These are phyloP conservation scores for Tyrannus savana DNA, from an alignment of 2,113 vertebrate species.

Conservation along the genomic window DNA sequence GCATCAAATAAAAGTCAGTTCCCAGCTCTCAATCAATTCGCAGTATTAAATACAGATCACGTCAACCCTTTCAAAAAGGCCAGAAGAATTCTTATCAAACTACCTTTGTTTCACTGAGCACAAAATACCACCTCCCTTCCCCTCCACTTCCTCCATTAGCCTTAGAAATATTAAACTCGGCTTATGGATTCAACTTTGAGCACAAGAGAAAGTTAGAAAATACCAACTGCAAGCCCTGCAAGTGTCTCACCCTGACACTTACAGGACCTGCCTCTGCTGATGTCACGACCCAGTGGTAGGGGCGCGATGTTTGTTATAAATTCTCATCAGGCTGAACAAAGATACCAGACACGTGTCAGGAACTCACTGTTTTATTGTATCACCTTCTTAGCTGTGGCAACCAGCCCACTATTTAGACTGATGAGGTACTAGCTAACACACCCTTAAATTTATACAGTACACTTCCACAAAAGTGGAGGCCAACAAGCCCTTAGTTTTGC, in stretches of 20 bases:
- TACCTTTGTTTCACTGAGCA: neutral
- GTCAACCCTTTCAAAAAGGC: neutral
- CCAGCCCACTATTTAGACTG: neutral
- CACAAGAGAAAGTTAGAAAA: neutral
- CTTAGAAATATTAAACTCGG: neutral
- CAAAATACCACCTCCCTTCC: neutral
- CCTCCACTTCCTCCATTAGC: neutral
- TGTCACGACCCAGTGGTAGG: fast-evolving
- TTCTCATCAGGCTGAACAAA: neutral
- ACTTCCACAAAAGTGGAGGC: neutral
- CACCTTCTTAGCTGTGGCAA: neutral
- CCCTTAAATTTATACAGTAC: neutral
- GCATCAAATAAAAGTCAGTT: neutral
- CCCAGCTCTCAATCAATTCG: neutral
- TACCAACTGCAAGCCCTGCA: neutral
- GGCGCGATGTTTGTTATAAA: neutral
- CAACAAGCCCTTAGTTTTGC: neutral
- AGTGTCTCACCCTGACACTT: neutral
- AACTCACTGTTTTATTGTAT: neutral
- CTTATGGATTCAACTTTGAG: neutral
- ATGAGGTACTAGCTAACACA: neutral
- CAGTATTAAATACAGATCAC: neutral
- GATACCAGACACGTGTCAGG: neutral
- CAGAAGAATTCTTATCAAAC: neutral
- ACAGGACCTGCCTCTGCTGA: neutral